Evolutionary conservation across 1,140 invertebrate genomes (phyloP).

Genomic region (Trypoxylus dichotomus): DNA sequence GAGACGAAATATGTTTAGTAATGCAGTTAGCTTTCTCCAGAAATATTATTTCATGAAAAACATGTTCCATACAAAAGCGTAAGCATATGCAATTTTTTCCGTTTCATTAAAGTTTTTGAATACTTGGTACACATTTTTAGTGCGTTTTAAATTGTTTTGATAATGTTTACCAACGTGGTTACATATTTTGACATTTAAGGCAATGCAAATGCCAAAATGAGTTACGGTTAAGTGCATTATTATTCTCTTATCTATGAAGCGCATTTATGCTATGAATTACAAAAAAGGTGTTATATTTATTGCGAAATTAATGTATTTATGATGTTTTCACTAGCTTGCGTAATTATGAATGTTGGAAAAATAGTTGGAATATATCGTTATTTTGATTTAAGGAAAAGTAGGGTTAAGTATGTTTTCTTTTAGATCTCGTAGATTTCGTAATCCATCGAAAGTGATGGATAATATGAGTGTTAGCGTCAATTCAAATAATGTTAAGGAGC

Average conservation of each 20-base stretch:
- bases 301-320: neutral
- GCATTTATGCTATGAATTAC: neutral
- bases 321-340: neutral
- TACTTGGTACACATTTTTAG: neutral
- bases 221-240: too few relatives aligned
- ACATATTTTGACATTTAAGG: neutral
- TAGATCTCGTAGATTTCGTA: neutral
- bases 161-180: neutral
- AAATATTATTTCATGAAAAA: too few relatives aligned
- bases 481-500: constrained; percentile 6
- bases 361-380: neutral
- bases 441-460: constrained; percentile 5
- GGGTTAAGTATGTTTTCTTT: neutral
- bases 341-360: neutral
- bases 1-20: too few relatives aligned
- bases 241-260: too few relatives aligned
- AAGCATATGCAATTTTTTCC: too few relatives aligned
- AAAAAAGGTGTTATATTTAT: neutral
- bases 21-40: too few relatives aligned
- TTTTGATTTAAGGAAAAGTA: neutral
- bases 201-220: neutral
- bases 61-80: too few relatives aligned
- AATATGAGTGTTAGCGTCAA: constrained; percentile 18
- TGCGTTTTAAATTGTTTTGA: neutral
- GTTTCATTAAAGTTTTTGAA: neutral